Percentiles rank a stretch among this genome's conserved stretches.
phyloP scores from a whole-genome alignment of 2,797 vertebrate species.

The Enteromius unitaeniatus region DNA sequence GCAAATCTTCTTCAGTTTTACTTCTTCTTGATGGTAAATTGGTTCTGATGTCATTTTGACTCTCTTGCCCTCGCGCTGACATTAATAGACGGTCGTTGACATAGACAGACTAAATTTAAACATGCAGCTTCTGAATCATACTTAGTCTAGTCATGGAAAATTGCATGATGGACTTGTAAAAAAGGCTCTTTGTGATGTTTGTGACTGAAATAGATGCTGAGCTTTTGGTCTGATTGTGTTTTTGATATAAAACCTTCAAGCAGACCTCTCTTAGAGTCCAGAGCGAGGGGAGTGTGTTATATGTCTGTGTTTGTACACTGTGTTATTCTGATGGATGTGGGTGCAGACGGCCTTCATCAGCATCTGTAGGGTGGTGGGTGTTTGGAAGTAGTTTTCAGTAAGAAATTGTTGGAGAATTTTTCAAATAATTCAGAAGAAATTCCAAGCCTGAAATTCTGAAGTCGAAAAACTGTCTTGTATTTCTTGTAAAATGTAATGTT shows the following conservation, averaged over 20 bases:
- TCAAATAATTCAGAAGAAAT: not conserved
- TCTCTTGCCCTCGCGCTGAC: not conserved
- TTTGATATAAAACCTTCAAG: not conserved
- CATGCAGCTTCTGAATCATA: not conserved
- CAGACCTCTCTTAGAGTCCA: not conserved
- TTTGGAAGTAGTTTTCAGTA: not conserved
- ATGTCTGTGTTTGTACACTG: constrained; percentile 6
- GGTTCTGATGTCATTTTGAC: not conserved
- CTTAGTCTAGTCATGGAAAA: not conserved
- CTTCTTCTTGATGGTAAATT: not conserved
- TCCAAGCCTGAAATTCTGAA: not conserved
- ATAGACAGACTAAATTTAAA: not conserved
- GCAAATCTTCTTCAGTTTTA: not conserved
- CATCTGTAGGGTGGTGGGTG: not conserved
- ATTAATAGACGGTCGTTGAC: not conserved
- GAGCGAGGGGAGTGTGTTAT: not conserved
- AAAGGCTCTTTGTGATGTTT: not conserved
- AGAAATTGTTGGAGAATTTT: not conserved
- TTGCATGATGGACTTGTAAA: not conserved
- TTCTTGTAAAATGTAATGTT: not conserved
- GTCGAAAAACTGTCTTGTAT: not conserved
- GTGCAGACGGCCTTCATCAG: not conserved
- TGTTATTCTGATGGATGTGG: not conserved
- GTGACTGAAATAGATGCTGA: not conserved
- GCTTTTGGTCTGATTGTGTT: not conserved